A percentile compares a stretch with the other conserved stretches of the same genome.
Conservation (phyloP, 2,888 invertebrate genomes). For the Cataglyphis livida region DNA sequence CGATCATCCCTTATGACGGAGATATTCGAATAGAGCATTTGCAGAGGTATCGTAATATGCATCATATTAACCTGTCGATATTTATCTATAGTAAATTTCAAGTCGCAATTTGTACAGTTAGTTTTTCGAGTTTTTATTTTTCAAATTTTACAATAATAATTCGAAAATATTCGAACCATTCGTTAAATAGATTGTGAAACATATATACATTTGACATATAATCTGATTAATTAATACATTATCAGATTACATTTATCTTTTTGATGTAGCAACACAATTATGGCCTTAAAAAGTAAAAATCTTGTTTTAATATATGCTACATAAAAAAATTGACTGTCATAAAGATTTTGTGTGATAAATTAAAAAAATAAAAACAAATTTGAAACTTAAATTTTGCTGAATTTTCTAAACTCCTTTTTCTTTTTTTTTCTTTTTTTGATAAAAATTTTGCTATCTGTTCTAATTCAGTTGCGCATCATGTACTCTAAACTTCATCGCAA, state of each 20-base stretch:
- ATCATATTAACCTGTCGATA: slow-evolving; percentile 3
- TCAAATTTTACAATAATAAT: background rate
- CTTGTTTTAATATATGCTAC: background rate
- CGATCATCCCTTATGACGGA: slow-evolving; percentile 40
- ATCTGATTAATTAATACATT: background rate
- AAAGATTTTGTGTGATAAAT: background rate
- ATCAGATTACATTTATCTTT: background rate
- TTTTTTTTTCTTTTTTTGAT: background rate
- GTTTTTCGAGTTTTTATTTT: background rate
- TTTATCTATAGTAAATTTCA: background rate
- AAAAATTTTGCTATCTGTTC: background rate
- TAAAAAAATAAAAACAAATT: background rate
- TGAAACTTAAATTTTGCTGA: background rate
- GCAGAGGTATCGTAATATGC: background rate
- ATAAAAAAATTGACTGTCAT: background rate
- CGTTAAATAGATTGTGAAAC: background rate
- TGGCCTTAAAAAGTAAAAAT: background rate
- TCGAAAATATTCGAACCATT: background rate
- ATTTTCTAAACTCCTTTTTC: no score
- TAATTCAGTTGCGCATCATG: background rate
- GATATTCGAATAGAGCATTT: slow-evolving; percentile 39
- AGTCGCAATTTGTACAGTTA: slow-evolving; percentile 10
- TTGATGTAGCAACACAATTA: background rate
- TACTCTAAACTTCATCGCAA: slow-evolving; percentile 21
- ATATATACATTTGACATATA: background rate